Conservation (phyloP, 2,888 invertebrate species). For the Nysson spinosus region DNA sequence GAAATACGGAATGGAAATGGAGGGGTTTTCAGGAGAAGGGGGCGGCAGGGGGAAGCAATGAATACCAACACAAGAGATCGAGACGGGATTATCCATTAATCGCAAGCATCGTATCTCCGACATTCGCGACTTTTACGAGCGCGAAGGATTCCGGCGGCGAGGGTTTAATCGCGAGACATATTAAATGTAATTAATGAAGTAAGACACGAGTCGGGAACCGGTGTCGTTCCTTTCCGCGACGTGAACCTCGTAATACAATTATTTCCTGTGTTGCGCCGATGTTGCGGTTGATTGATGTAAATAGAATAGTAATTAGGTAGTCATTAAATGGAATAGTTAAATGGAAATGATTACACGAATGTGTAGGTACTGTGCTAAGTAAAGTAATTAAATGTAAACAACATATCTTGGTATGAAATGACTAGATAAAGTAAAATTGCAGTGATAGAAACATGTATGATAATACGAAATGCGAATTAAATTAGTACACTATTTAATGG, state of each 20-base stretch:
- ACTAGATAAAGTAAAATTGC: too few species aligned
- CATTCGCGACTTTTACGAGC: conserved; percentile 44
- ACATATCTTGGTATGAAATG: too few species aligned
- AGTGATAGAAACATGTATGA: too few species aligned
- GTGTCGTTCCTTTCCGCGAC: not conserved
- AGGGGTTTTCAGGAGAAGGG: not conserved
- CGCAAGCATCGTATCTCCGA: conserved; percentile 39
- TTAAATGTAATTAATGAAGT: conserved; percentile 52
- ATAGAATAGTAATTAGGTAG: too few species aligned
- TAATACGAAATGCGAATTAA: too few species aligned
- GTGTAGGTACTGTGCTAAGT: too few species aligned
- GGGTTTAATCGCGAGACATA: conserved; percentile 40
- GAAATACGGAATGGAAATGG: not conserved
- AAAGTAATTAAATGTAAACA: too few species aligned
- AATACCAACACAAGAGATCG: conserved; percentile 13
- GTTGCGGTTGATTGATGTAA: too few species aligned
- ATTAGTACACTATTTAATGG: too few species aligned
- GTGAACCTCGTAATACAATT: not conserved
- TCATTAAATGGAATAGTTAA: too few species aligned
- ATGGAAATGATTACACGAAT: too few species aligned
- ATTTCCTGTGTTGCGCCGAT: too few species aligned
- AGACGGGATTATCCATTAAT: conserved; percentile 38
- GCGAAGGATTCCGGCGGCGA: conserved; percentile 3
- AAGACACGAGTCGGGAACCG: conserved; percentile 15
- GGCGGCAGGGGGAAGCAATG: not conserved